Conservation (phyloP, 2,888 invertebrate genomes). For the Mythimna ferrago region DNA sequence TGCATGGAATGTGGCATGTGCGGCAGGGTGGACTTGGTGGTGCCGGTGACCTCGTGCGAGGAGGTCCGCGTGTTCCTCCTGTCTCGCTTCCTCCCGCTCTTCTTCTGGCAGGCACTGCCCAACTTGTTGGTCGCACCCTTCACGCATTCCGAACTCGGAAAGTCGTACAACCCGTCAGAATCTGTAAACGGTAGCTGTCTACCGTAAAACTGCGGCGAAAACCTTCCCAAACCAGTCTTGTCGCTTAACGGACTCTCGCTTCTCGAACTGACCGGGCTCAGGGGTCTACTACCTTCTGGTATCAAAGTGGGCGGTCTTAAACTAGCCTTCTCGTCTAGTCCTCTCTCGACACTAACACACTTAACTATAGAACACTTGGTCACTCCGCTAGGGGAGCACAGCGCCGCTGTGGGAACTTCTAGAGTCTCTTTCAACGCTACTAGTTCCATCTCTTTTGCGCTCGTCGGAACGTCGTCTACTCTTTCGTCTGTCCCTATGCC, state of each 20-base stretch:
- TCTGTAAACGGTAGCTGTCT: slow-evolving; percentile 94
- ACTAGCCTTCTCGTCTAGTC: slow-evolving; percentile 86
- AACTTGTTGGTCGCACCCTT: slow-evolving; percentile 88
- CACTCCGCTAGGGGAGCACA: slow-evolving; percentile 87
- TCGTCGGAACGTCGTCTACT: slow-evolving; percentile 93
- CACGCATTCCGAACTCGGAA: slow-evolving; percentile 94
- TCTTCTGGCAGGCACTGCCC: slow-evolving; percentile 89
- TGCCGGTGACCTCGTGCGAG: slow-evolving; percentile 85
- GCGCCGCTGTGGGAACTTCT: slow-evolving; percentile 84
- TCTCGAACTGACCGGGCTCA: slow-evolving; percentile 94
- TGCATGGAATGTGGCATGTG: slow-evolving; percentile 90
- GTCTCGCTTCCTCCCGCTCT: slow-evolving; percentile 91
- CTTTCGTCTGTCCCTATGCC: slow-evolving; percentile 95
- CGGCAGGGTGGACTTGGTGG: slow-evolving; percentile 90
- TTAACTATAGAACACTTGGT: slow-evolving; percentile 90
- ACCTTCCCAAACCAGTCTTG: slow-evolving; percentile 92
- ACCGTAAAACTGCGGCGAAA: slow-evolving; percentile 94
- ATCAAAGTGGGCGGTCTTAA: slow-evolving; percentile 89
- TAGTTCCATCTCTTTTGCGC: slow-evolving; percentile 92
- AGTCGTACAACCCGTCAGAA: slow-evolving; percentile 95
- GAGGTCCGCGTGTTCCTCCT: slow-evolving; percentile 90
- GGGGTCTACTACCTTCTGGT: slow-evolving; percentile 90
- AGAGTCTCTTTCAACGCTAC: slow-evolving; percentile 84
- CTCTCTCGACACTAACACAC: slow-evolving; percentile 90
- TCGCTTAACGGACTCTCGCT: slow-evolving; percentile 95